Percentiles rank a stretch among this genome's conserved stretches.
These are phyloP conservation scores for Meiosimyza decipiens DNA, from an alignment of 2,888 invertebrate species.

Conservation along the genomic window DNA sequence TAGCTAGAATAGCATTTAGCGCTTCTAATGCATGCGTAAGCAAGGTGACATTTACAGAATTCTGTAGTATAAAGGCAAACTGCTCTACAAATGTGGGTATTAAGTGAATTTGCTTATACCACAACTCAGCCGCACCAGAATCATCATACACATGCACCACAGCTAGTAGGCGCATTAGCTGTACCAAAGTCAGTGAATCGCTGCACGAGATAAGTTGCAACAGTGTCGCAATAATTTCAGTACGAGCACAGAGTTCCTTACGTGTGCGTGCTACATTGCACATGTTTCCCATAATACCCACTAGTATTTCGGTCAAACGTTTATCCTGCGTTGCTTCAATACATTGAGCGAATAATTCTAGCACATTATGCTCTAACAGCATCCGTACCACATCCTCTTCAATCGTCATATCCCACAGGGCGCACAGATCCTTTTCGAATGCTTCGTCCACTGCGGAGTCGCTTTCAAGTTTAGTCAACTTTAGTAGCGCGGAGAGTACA, in stretches of 20 bases:
- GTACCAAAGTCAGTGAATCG: slow-evolving; percentile 79
- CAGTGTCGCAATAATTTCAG: slow-evolving; percentile 71
- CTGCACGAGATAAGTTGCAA: slow-evolving; percentile 72
- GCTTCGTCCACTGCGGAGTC: slow-evolving; percentile 66
- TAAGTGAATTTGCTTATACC: slow-evolving; percentile 68
- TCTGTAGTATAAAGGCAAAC: slow-evolving; percentile 78
- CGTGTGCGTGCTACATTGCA: slow-evolving; percentile 76
- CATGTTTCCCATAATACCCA: slow-evolving; percentile 88
- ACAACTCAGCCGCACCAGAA: slow-evolving; percentile 55
- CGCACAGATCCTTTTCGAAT: slow-evolving; percentile 80
- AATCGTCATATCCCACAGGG: slow-evolving; percentile 87
- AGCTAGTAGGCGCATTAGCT: slow-evolving; percentile 77
- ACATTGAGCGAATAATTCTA: slow-evolving; percentile 69
- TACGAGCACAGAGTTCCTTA: slow-evolving; percentile 70
- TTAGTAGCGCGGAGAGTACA: slow-evolving; percentile 76
- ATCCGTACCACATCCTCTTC: slow-evolving; percentile 80
- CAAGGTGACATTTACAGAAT: slow-evolving; percentile 76
- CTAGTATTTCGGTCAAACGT: slow-evolving; percentile 80
- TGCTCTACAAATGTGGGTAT: slow-evolving; percentile 70
- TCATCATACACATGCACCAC: slow-evolving; percentile 69
- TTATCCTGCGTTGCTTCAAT: slow-evolving; percentile 73
- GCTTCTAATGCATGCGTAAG: slow-evolving; percentile 72
- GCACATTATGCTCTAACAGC: slow-evolving; percentile 75
- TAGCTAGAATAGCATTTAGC: slow-evolving; percentile 70
- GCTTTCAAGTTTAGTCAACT: slow-evolving; percentile 71